phyloP scores from a whole-genome alignment of 2,113 vertebrate species.

The Cheilinus undulatus region DNA sequence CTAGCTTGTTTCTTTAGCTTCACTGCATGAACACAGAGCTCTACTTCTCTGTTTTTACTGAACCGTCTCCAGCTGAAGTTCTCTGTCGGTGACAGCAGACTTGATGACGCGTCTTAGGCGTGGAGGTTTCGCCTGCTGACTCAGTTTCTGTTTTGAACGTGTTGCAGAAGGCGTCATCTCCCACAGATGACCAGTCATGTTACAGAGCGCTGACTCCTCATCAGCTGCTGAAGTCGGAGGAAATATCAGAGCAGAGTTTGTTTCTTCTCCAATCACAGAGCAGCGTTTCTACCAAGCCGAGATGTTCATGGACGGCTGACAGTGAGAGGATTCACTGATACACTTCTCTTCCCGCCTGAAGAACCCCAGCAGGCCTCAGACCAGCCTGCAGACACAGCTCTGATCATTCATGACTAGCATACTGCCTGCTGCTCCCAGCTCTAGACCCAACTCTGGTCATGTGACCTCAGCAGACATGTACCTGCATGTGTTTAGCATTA shows the following conservation, averaged over 20 bases:
- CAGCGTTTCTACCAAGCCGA: conserved; percentile 11
- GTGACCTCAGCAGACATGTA: no score
- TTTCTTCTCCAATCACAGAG: conserved; percentile 12
- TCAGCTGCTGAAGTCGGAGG: conserved; percentile 17
- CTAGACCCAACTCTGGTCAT: no score
- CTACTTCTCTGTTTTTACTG: neutral
- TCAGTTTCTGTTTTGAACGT: conserved; percentile 45
- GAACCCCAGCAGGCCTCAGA: no score
- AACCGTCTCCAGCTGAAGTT: neutral
- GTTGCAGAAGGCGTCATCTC: conserved; percentile 33
- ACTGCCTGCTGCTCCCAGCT: no score
- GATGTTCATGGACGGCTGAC: no score
- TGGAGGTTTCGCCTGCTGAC: conserved; percentile 31
- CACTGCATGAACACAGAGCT: neutral
- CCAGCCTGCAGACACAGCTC: no score
- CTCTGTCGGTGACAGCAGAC: neutral
- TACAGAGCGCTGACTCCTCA: conserved; percentile 37
- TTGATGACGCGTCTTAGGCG: conserved; percentile 7
- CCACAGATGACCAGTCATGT: conserved; percentile 52
- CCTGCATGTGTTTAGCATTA: no score
- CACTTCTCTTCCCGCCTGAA: no score
- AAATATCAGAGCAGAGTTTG: conserved; percentile 30
- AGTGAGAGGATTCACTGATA: no score
- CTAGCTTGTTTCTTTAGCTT: no score
- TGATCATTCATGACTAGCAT: no score